A percentile compares a stretch with the other conserved stretches of the same genome.
phyloP scores from a whole-genome alignment of 2,888 invertebrate genomes.

The Drosophila anceps region DNA sequence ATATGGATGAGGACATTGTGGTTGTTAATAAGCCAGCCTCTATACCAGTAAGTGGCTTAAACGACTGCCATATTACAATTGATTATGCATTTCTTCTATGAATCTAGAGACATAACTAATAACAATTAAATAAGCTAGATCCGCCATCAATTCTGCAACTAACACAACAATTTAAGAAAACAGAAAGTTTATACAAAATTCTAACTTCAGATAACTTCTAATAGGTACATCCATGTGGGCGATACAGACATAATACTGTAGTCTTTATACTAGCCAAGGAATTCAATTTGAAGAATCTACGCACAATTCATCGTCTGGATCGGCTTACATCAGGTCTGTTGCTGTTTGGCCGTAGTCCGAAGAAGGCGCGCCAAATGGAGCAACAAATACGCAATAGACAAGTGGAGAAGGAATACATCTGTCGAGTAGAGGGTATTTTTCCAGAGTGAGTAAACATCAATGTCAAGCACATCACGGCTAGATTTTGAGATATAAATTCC shows the following conservation, averaged over 20 bases:
- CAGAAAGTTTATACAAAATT: not conserved
- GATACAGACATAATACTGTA: conserved; percentile 98
- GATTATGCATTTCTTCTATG: conserved; percentile 21
- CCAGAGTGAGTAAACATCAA: conserved; percentile 90
- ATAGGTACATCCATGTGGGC: conserved; percentile 98
- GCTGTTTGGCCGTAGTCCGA: conserved; percentile 96
- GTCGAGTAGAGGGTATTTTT: conserved; percentile 96
- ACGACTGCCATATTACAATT: conserved; percentile 89
- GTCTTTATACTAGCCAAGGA: conserved; percentile 98
- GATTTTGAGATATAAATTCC: fast-evolving
- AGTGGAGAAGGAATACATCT: conserved; percentile 97
- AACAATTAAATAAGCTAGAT: conserved; percentile 10
- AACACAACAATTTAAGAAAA: not conserved
- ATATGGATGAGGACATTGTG: conserved; percentile 99
- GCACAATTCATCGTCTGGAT: conserved; percentile 98
- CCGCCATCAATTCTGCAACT: conserved; percentile 3
- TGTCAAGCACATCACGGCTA: not conserved
- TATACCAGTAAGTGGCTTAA: conserved; percentile 98
- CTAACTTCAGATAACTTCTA: not conserved
- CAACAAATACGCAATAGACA: conserved; percentile 96
- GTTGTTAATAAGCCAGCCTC: conserved; percentile 99
- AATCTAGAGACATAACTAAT: conserved; percentile 7
- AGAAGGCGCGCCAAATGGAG: conserved; percentile 97
- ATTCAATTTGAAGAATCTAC: conserved; percentile 95
- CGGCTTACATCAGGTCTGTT: conserved; percentile 96